A percentile compares a stretch with the other conserved stretches of the same genome.
These are phyloP conservation scores for Bolborhynchus lineola DNA, from an alignment of 2,113 vertebrate species.

Conservation along the genomic window DNA sequence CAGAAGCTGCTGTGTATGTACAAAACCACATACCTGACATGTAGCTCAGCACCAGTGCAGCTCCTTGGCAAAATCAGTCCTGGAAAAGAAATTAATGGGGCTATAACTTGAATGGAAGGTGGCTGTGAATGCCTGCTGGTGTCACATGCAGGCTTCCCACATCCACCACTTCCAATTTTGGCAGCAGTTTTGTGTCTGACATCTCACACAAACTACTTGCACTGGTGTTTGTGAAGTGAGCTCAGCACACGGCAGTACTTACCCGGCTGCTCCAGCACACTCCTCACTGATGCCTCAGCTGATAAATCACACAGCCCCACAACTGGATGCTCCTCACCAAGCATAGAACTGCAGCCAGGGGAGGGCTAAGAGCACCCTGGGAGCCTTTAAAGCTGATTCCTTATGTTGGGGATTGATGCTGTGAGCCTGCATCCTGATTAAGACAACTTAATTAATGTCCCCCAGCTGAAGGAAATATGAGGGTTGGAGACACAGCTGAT, in stretches of 20 bases:
- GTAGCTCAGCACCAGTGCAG: neutral
- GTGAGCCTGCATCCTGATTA: neutral
- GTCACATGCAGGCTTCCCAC: neutral
- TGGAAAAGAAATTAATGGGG: neutral
- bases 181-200: neutral
- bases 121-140: no score
- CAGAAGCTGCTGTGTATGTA: fast-evolving
- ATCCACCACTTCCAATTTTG: neutral
- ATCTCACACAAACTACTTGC: fast-evolving
- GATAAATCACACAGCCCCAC: no score
- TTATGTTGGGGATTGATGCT: neutral
- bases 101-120: neutral
- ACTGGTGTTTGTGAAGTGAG: neutral
- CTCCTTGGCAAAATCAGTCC: neutral
- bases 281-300: neutral
- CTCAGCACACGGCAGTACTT: neutral
- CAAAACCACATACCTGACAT: neutral
- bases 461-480: neutral
- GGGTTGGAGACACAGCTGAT: neutral
- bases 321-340: neutral
- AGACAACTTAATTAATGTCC: neutral
- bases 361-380: neutral
- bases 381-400: neutral
- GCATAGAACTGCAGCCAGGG: neutral
- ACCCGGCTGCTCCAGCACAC: neutral